These are phyloP conservation scores for Cryptocephalus primarius DNA, from an alignment of 2,888 invertebrate genomes.

Conservation along the genomic window DNA sequence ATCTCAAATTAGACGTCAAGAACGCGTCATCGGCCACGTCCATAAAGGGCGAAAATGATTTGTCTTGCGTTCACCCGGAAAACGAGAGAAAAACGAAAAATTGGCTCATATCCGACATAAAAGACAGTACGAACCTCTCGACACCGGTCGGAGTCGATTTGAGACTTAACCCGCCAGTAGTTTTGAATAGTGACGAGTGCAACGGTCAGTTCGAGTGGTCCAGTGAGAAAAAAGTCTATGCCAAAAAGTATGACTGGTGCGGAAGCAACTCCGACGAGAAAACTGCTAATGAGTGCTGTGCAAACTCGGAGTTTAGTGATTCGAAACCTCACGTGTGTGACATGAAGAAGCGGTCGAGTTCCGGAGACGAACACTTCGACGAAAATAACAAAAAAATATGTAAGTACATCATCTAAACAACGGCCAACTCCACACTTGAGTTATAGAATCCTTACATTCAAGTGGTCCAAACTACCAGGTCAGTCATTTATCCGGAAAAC, in stretches of 20 bases:
- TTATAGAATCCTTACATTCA: too few relatives aligned
- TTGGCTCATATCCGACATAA: constrained; percentile 34
- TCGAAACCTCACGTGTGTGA: constrained; percentile 19
- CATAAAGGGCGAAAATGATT: constrained; percentile 29
- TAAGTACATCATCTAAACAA: constrained; percentile 12
- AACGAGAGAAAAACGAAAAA: constrained; percentile 32
- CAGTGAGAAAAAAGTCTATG: constrained; percentile 4
- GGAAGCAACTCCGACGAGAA: constrained; percentile 21
- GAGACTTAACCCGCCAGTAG: constrained; percentile 20
- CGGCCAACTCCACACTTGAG: too few relatives aligned
- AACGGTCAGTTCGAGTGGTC: constrained; percentile 7
- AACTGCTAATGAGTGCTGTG: constrained; percentile 26
- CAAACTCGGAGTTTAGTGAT: constrained; percentile 26
- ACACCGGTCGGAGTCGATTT: constrained; percentile 29
- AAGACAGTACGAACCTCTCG: constrained; percentile 16
- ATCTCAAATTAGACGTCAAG: constrained; percentile 20
- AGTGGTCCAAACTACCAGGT: too few relatives aligned
- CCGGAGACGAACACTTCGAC: constrained; percentile 18
- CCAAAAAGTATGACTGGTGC: constrained; percentile 21
- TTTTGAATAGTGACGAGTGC: constrained; percentile 9
- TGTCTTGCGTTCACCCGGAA: constrained; percentile 11
- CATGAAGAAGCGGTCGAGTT: constrained; percentile 17
- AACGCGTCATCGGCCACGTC: constrained; percentile 14
- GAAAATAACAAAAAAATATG: constrained; percentile 23
- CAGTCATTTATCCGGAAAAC: too few relatives aligned